Evolutionary conservation across 53 echinoderm and acorn worm genomes (phyloP).

Genomic region (Hippasteria phrygiana): DNA sequence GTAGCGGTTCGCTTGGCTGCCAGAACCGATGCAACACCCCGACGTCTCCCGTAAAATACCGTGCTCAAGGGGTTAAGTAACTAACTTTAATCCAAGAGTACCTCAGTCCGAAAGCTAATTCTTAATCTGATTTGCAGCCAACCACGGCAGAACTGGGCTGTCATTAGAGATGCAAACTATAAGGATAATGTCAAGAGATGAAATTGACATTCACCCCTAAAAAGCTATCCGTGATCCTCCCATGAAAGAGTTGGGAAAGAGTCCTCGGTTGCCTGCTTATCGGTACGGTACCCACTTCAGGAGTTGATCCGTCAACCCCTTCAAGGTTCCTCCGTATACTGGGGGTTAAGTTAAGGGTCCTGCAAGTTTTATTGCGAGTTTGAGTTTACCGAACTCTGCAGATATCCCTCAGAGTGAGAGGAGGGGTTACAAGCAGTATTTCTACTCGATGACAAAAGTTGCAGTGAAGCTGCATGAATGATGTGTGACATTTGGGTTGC

Average conservation of each 20-base stretch:
- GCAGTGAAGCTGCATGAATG: conserved; percentile 19
- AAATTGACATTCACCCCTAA: background rate
- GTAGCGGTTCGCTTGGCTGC: no score
- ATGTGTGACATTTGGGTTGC: conserved; percentile 7
- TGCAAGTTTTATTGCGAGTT: conserved; percentile 9
- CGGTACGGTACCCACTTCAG: conserved; percentile 21
- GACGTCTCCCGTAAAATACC: no score
- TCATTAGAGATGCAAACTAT: background rate
- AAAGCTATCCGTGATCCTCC: background rate
- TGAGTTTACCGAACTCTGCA: background rate
- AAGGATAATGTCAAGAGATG: background rate
- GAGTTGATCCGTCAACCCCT: background rate
- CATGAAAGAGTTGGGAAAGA: background rate
- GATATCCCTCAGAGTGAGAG: background rate
- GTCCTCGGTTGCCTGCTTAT: background rate
- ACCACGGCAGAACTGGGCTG: background rate
- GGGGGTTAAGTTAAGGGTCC: conserved; percentile 32
- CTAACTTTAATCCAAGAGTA: background rate
- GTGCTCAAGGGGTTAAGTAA: no score
- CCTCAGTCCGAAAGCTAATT: conserved; percentile 16
- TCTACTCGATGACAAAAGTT: background rate
- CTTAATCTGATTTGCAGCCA: background rate
- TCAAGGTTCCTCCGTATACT: background rate
- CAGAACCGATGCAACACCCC: no score
- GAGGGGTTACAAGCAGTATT: background rate